These are phyloP conservation scores for Aphis gossypii DNA, from an alignment of 1,140 invertebrate species.

Conservation along the genomic window DNA sequence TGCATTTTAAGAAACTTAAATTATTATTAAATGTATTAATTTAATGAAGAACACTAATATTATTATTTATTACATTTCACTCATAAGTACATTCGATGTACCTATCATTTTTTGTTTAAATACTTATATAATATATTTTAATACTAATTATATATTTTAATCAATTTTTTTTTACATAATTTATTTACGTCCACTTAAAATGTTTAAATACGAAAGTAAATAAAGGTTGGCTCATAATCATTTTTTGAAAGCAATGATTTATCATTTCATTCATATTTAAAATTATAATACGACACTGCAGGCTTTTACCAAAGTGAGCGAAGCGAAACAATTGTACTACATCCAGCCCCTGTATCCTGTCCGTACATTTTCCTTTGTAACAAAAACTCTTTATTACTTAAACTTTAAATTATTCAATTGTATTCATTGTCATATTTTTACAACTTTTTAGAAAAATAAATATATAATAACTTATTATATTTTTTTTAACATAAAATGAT, in stretches of 20 bases:
- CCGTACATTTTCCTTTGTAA: constrained; percentile 1
- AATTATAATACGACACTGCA: constrained; percentile 8
- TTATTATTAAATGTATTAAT: too few relatives aligned
- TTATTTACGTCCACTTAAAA: neutral
- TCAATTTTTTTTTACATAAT: neutral
- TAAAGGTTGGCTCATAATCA: neutral
- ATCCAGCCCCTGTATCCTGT: neutral
- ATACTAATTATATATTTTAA: neutral
- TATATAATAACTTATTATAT: neutral
- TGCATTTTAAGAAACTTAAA: too few relatives aligned
- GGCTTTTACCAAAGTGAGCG: neutral
- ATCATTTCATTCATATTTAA: neutral
- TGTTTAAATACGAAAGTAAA: neutral
- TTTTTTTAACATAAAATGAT: neutral
- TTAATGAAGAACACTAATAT: too few relatives aligned
- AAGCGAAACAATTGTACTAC: constrained; percentile 1
- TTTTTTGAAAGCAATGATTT: neutral
- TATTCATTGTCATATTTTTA: neutral
- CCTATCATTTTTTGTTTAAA: neutral
- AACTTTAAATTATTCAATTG: constrained; percentile 3
- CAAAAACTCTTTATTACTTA: constrained; percentile 9
- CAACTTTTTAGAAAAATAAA: neutral
- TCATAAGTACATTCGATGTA: neutral
- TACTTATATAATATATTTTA: neutral
- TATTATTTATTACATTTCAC: too few relatives aligned